phyloP scores from a whole-genome alignment of 53 echinoderm and acorn worm species.

The Zoroaster sp. region DNA sequence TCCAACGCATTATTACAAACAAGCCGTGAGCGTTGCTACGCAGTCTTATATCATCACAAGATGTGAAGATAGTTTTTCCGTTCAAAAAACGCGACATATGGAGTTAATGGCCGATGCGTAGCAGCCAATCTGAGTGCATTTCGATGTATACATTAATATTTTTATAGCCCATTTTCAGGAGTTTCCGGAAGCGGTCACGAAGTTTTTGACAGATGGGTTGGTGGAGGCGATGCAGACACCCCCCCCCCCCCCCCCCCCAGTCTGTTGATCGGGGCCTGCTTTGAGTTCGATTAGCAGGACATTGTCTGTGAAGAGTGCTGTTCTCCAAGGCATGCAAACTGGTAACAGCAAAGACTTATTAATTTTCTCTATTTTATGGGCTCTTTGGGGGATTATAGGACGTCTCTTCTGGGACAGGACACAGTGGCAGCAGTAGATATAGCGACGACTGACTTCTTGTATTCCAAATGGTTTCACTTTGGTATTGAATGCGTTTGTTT shows the following conservation, averaged over 20 bases:
- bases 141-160: conserved; percentile 46
- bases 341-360: not conserved
- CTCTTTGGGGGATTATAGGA: not conserved
- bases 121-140: not conserved
- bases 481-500: not conserved
- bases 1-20: not conserved
- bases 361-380: not conserved
- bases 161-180: conserved; percentile 29
- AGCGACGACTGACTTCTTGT: too few relatives aligned
- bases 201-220: conserved; percentile 40
- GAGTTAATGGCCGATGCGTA: conserved; percentile 24
- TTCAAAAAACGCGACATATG: conserved; percentile 39
- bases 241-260: too few relatives aligned
- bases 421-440: too few relatives aligned
- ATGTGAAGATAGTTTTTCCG: not conserved
- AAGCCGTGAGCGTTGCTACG: not conserved
- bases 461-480: not conserved
- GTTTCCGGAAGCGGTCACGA: conserved; percentile 48
- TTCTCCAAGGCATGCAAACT: conserved; percentile 24
- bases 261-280: not conserved
- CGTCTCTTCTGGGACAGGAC: not conserved
- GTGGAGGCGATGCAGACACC: not conserved
- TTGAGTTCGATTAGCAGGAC: not conserved
- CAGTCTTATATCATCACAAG: not conserved
- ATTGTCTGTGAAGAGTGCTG: not conserved